A percentile compares a stretch with the other conserved stretches of the same genome.
These are phyloP conservation scores for Natator depressus DNA, from an alignment of 2,113 vertebrate species.

Conservation along the genomic window DNA sequence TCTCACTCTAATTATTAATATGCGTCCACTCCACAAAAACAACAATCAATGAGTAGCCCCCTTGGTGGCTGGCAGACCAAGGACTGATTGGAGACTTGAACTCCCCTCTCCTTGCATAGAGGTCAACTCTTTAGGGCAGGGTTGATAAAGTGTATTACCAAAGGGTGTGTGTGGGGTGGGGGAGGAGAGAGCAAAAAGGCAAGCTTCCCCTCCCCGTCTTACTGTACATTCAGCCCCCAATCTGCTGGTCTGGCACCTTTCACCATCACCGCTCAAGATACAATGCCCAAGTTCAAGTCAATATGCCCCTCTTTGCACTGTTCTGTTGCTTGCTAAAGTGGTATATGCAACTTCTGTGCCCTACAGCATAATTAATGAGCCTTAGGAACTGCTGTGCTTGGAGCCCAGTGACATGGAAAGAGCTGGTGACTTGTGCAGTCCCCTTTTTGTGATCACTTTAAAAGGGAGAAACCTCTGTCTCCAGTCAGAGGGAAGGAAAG, in stretches of 20 bases:
- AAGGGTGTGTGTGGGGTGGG: neutral
- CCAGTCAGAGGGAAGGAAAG: neutral
- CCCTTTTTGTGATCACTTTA: neutral
- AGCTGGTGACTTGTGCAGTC: neutral
- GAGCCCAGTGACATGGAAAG: neutral
- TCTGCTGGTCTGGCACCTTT: neutral
- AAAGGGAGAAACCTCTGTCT: neutral
- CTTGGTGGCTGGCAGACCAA: neutral
- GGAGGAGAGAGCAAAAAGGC: neutral
- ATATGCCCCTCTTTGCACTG: neutral
- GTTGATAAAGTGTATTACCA: neutral
- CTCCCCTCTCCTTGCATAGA: neutral
- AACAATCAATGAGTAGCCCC: rapidly evolving
- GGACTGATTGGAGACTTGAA: neutral
- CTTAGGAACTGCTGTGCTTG: constrained; percentile 33
- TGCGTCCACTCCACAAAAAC: too few species aligned
- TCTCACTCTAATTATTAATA: neutral
- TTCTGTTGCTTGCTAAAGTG: neutral
- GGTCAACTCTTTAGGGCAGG: neutral
- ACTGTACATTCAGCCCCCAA: neutral
- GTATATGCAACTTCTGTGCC: neutral
- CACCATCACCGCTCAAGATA: neutral
- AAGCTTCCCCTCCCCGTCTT: neutral
- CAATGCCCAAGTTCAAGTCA: neutral
- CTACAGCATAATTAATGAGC: constrained; percentile 31